phyloP scores from a whole-genome alignment of 2,113 vertebrate species.

The Parotia lawesii region DNA sequence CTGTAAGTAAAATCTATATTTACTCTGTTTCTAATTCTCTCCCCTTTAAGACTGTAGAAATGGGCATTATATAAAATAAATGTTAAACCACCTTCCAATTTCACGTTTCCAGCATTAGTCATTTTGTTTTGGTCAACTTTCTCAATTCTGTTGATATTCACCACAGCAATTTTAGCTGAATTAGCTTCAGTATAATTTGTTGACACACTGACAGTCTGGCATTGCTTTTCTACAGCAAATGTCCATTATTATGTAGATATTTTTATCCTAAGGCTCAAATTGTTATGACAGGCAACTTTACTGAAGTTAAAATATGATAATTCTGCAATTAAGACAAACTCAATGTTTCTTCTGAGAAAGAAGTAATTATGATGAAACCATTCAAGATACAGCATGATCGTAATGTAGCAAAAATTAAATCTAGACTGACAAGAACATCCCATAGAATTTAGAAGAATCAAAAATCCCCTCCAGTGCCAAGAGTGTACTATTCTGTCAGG shows the following conservation, averaged over 20 bases:
- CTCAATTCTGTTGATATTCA: neutral
- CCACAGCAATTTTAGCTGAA: neutral
- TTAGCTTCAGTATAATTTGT: neutral
- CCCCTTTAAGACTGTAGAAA: neutral
- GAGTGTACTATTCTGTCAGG: neutral
- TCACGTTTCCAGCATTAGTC: neutral
- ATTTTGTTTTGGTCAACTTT: neutral
- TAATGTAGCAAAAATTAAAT: neutral
- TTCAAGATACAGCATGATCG: neutral
- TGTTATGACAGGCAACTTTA: neutral
- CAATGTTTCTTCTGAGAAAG: neutral
- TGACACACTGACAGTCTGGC: neutral
- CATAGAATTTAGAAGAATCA: neutral
- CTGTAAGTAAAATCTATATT: neutral
- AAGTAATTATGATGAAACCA: neutral
- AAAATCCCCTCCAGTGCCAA: neutral
- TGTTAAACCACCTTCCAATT: neutral
- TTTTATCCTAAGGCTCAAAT: slow-evolving; percentile 6
- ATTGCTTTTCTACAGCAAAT: neutral
- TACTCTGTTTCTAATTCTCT: neutral
- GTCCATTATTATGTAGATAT: neutral
- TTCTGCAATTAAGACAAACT: neutral
- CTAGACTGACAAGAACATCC: neutral
- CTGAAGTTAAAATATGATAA: neutral
- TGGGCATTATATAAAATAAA: neutral